phyloP scores from a whole-genome alignment of 2,113 vertebrate genomes.

The Alaudala cheleensis region DNA sequence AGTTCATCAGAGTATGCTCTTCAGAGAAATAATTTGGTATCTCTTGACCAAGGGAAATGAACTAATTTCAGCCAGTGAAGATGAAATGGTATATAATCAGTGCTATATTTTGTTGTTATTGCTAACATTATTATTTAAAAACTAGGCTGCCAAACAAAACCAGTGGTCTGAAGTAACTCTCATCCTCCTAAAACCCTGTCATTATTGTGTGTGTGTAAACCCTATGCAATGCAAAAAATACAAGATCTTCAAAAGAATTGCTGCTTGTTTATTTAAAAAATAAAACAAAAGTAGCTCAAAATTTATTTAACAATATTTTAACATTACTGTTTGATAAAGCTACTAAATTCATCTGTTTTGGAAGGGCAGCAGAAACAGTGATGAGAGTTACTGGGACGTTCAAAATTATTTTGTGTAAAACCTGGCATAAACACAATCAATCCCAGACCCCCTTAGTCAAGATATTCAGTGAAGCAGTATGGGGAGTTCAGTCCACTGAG shows the following conservation, averaged over 20 bases:
- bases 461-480: background rate
- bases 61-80: background rate
- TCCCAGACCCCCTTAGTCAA: background rate
- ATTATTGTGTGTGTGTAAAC: slow-evolving; percentile 45
- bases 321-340: background rate
- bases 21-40: background rate
- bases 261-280: background rate
- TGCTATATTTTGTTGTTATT: slow-evolving; percentile 73
- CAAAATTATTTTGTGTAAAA: background rate
- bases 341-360: background rate
- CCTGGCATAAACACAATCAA: background rate
- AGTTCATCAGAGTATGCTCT: background rate
- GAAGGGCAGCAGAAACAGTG: background rate
- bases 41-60: slow-evolving; percentile 20
- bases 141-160: slow-evolving; percentile 65
- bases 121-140: slow-evolving; percentile 63
- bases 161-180: slow-evolving; percentile 62
- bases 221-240: background rate
- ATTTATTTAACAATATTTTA: background rate
- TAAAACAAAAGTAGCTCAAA: background rate
- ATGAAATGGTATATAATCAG: slow-evolving; percentile 63
- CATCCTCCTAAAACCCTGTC: slow-evolving; percentile 57
- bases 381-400: background rate
- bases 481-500: background rate
- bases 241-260: background rate